These are phyloP conservation scores for Drosophila mimica DNA, from an alignment of 2,888 invertebrate species.

Conservation along the genomic window DNA sequence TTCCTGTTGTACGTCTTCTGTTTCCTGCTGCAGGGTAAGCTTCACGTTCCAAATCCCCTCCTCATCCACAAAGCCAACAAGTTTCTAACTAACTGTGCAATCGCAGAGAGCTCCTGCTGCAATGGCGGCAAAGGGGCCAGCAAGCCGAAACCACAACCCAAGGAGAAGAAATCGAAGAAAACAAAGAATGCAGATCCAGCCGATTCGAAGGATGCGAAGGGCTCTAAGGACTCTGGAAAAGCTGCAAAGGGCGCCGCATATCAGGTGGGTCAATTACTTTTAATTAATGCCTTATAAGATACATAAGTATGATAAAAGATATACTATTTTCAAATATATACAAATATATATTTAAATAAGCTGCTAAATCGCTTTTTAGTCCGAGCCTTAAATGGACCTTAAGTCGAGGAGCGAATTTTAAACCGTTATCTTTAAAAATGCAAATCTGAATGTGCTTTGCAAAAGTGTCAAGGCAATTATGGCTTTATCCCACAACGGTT, in stretches of 20 bases:
- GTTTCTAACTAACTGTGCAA: background rate
- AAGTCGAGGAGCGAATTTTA: background rate
- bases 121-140: conserved; percentile 86
- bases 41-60: background rate
- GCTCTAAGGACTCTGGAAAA: conserved; percentile 87
- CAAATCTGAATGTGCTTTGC: background rate
- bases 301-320: background rate
- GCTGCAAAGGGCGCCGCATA: conserved; percentile 89
- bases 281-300: background rate
- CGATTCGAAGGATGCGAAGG: conserved; percentile 87
- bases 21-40: conserved; percentile 93
- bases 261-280: conserved; percentile 86
- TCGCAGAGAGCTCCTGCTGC: conserved; percentile 92
- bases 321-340: no score
- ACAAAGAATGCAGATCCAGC: conserved; percentile 88
- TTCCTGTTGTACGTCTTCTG: conserved; percentile 97
- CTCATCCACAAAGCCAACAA: background rate
- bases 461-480: conserved; percentile 8
- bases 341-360: background rate
- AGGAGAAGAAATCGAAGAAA: conserved; percentile 90
- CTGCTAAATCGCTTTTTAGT: background rate
- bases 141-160: conserved; percentile 88
- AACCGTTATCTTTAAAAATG: background rate
- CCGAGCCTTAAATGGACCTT: background rate
- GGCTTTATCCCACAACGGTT: background rate